Base-by-base conservation (phyloP, 2,113 vertebrate genomes). In the Coptodon rendalli region DNA sequence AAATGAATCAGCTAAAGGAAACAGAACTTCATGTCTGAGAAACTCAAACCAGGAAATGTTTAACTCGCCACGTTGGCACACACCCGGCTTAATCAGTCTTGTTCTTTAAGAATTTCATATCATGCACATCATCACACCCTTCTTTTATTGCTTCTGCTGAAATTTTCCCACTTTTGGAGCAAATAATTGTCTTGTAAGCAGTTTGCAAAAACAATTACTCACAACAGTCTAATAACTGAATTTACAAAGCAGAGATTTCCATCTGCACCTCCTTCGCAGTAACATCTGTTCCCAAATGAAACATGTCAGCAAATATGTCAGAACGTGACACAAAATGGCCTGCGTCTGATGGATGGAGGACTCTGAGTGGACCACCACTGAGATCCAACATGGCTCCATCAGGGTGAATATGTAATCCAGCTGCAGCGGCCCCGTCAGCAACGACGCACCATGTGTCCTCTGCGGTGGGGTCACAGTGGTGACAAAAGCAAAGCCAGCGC, bases 351-450 rank as follows among this genome's bases (percentile, higher is more conserved):
- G 90, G 96, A 97, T 97, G 93, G 93, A 94, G 93, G 93, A 94
- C 89, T 90, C 52, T 45, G 76, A 90, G 89, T 91, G 94, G 96
- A 95, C 95, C 96, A 96, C 96, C 96, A 96, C 96, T 95, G 96
- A 92, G 96, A 91, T 95, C 93, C 96, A 96, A 94, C 95, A 96
- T 95, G 96, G 94, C 91, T 95, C 92, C 92, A 89, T 93, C 88
- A 88, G 92, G 83, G 87, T 88, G 90, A 91, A 89, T 88, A 83
- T 92, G 89, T 85, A 88, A 94, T 95, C 93, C 94, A 95, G 94
- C 94, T 94, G 94, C 94, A 92, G 93, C 89, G 68, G 87, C 93
- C 93, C 93, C 40, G 87, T 94, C 95, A 94, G 94, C 91, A 63
- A 88, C 89, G 22, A 31, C 85, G 12, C 91, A 45, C 91, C 94